Conservation (phyloP, 2,888 invertebrate species). For the Cynaeus angustus region DNA sequence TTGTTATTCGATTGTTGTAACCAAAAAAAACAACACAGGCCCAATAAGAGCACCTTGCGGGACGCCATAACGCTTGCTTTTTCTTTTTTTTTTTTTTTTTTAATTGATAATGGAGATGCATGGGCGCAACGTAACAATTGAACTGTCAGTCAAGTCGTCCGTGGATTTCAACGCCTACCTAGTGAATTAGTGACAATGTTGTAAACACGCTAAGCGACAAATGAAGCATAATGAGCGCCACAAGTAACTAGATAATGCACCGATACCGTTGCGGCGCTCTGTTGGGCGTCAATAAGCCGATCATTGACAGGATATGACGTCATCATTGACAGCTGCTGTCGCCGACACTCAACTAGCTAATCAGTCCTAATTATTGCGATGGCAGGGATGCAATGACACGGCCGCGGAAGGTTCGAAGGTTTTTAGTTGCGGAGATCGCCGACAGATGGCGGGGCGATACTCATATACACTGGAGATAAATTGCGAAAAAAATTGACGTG, state of each 20-base stretch:
- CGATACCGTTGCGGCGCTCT: conserved; percentile 42
- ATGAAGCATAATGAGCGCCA: conserved; percentile 48
- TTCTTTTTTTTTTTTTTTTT: background rate
- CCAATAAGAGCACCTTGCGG: background rate
- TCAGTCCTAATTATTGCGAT: conserved; percentile 44
- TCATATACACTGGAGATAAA: no score
- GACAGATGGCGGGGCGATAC: no score
- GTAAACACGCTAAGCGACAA: conserved; percentile 45
- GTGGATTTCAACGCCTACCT: conserved; percentile 49
- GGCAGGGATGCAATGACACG: conserved; percentile 41
- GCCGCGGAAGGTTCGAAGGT: no score
- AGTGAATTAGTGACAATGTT: conserved; percentile 46
- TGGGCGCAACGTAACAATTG: conserved; percentile 29
- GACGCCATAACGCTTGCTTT: background rate
- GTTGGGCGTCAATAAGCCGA: conserved; percentile 66
- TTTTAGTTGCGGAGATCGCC: no score
- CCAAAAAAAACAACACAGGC: background rate
- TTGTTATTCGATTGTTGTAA: conserved; percentile 68
- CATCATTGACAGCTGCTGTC: conserved; percentile 68
- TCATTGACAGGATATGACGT: conserved; percentile 69
- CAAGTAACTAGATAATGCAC: conserved; percentile 48
- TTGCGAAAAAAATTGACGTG: no score
- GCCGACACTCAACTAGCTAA: conserved; percentile 46
- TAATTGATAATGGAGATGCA: conserved; percentile 14
- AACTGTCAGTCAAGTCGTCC: conserved; percentile 39